Percentiles rank a stretch among this genome's conserved stretches.
Conservation (phyloP, 2,113 vertebrate genomes). For the Myodes glareolus region DNA sequence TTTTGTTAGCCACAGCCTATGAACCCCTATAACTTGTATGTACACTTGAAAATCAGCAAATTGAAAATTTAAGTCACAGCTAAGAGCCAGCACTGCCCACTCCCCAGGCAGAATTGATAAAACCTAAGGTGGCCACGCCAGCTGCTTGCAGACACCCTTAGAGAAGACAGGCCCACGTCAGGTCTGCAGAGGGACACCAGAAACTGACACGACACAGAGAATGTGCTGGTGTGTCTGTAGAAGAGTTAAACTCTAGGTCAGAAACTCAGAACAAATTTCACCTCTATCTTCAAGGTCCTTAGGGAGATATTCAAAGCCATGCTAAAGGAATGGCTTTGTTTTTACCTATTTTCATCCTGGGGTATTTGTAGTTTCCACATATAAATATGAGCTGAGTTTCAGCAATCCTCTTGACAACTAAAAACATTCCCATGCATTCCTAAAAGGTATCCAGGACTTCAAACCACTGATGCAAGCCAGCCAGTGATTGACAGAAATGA, state of each 20-base stretch:
- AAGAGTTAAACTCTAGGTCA: not conserved
- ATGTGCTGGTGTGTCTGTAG: not conserved
- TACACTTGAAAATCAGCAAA: not conserved
- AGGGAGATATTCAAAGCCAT: not conserved
- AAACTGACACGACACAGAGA: not conserved
- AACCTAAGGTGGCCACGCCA: not conserved
- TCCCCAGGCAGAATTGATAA: not conserved
- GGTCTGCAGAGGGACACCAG: not conserved
- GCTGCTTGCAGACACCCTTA: too few relatives aligned
- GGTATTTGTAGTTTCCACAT: conserved; percentile 28
- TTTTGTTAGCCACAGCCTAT: not conserved
- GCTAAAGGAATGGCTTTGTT: not conserved
- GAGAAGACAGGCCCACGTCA: not conserved
- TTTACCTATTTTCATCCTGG: not conserved
- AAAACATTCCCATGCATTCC: conserved; percentile 22
- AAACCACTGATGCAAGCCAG: not conserved
- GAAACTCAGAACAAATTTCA: conserved; percentile 28
- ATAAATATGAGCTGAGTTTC: not conserved
- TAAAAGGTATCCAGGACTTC: not conserved
- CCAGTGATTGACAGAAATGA: not conserved
- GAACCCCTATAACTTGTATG: not conserved
- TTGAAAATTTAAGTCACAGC: not conserved
- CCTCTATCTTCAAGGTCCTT: not conserved
- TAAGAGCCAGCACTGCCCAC: not conserved
- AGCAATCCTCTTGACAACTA: conserved; percentile 17